phyloP scores from a whole-genome alignment of 2,888 invertebrate species.

The Caenorhabditis afra region DNA sequence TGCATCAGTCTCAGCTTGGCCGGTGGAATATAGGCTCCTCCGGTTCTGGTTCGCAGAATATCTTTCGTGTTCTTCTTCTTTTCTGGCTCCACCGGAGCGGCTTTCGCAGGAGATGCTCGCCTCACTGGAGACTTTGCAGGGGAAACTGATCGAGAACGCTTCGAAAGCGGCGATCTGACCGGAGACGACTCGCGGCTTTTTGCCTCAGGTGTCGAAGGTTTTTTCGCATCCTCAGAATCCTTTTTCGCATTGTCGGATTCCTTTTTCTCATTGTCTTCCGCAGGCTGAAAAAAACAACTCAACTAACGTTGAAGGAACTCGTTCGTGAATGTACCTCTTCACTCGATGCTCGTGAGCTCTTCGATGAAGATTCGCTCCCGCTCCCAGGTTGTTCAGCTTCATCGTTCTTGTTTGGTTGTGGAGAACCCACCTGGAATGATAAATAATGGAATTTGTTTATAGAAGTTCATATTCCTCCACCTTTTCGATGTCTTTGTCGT shows the following conservation, averaged over 20 bases:
- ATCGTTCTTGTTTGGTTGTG: background rate
- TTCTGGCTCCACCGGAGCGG: slow-evolving; percentile 19
- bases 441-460: no score
- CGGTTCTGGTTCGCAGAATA: slow-evolving; percentile 71
- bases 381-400: background rate
- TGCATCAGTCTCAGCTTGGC: slow-evolving; percentile 96
- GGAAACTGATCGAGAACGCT: slow-evolving; percentile 2
- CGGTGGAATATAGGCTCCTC: slow-evolving; percentile 94
- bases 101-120: background rate
- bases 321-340: no score
- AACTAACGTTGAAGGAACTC: no score
- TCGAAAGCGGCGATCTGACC: slow-evolving; percentile 1
- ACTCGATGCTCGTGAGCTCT: slow-evolving; percentile 8
- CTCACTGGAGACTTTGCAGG: slow-evolving; percentile 14
- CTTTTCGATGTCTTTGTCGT: slow-evolving; percentile 17
- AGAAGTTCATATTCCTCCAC: no score
- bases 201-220: background rate
- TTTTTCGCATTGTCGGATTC: no score
- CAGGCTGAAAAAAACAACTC: no score
- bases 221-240: slow-evolving; percentile 6
- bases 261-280: no score
- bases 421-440: background rate
- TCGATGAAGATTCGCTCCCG: background rate
- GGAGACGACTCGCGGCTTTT: slow-evolving; percentile 26
- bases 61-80: slow-evolving; percentile 62